These are phyloP conservation scores for Stomatorhinus walkeri DNA, from an alignment of 2,797 vertebrate species.

Conservation along the genomic window DNA sequence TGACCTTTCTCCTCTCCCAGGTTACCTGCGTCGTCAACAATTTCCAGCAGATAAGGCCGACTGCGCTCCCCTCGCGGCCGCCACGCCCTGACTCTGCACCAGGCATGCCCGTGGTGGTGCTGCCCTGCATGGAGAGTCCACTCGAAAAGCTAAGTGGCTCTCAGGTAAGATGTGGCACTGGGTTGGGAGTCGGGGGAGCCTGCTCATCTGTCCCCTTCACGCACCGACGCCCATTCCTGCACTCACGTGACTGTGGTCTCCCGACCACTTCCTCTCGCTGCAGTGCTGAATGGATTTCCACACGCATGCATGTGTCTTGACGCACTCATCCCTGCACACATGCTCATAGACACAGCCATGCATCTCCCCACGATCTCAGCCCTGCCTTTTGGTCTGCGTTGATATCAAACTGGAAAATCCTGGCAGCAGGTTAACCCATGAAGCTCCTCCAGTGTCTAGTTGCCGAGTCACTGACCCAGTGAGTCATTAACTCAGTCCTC, in stretches of 20 bases:
- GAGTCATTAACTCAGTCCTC: neutral
- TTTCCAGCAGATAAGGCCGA: conserved; percentile 64
- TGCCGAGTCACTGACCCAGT: neutral
- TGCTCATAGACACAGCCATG: neutral
- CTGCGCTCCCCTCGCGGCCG: conserved; percentile 35
- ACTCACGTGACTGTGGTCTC: neutral
- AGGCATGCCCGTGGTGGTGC: conserved; percentile 60
- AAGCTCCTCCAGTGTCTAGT: neutral
- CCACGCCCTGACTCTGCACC: conserved; percentile 54
- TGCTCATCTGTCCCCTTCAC: neutral
- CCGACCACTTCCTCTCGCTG: neutral
- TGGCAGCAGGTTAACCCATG: neutral
- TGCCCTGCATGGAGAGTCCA: conserved; percentile 74
- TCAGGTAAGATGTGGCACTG: conserved; percentile 74
- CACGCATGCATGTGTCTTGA: neutral
- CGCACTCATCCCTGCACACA: neutral
- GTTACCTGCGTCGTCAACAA: conserved; percentile 85
- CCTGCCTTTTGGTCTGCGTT: neutral
- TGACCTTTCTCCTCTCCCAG: conserved; percentile 45
- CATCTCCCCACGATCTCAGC: neutral
- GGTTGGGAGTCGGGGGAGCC: conserved; percentile 1
- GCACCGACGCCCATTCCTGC: neutral
- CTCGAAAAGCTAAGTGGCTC: conserved; percentile 87
- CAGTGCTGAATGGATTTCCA: neutral
- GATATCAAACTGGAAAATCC: neutral